Evolutionary conservation across 1,140 invertebrate species (phyloP), one percentile per base, ranked within the genome.

Genomic region (Bombus balteatus): DNA sequence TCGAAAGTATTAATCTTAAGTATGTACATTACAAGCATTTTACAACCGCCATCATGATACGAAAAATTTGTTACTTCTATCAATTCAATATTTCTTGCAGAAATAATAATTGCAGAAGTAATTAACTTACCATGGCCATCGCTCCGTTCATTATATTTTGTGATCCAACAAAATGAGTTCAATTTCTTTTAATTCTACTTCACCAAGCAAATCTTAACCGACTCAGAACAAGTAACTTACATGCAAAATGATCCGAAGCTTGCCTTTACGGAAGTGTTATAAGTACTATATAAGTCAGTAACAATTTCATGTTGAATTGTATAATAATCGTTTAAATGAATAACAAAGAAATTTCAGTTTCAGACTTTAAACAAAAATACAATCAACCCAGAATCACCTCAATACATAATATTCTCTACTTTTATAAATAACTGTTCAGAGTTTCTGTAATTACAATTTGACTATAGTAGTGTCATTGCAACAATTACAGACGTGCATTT

Each of bases 141-240:
- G 92, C 93, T 80, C 94, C 94, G 89, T 95, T 95, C 94, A 95
- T 95, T 83, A 28, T 91, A 73, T 76, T 59, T 65, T 73, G 59
- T 53, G 32, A 22, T 43, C n/a, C 43, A 77, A 66, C 34, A 47
- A 43, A 43, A 65, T 10, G 65, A 25, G 18, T 25, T 28, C 25
- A 59, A 57, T 32, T 57, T 53, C 39, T 70, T 53, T 81, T 47
- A 81, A 6, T 75, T 37, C 12, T 75, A 32, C 4, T 53, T 72
- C 53, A 57, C 13, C 6, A 70, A 47, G 41, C 9, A 71, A 71
- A 74, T 62, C 3, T 65, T 2, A 74, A 77, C 43, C 32, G 62
- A 81, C 4, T 47, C 53, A 39, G 41, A 43, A 81, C n/a, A 84
- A n/a, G 41, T 82, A 72, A 78, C 70, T 74, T n/a, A 74, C 70